Conservation (phyloP, 2,113 vertebrate genomes). For the Nothobranchius furzeri region DNA sequence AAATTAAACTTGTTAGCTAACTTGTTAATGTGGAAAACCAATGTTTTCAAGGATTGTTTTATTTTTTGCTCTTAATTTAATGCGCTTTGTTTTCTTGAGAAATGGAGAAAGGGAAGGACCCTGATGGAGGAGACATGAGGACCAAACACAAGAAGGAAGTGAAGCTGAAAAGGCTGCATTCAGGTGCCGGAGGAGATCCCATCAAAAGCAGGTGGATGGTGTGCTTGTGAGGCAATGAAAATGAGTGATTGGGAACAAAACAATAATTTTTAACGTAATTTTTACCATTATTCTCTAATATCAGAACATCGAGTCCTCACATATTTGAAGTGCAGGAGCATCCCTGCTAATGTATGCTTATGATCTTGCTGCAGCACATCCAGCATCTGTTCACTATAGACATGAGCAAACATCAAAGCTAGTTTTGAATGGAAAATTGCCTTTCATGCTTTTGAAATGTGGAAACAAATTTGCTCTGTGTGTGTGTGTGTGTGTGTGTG, state of each 20-base stretch:
- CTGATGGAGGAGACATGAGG: constrained; percentile 61
- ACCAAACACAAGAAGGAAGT: constrained; percentile 49
- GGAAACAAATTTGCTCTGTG: constrained; percentile 27
- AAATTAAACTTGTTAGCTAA: no score
- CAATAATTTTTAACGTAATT: background rate
- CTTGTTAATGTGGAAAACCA: no score
- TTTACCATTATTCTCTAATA: constrained; percentile 9
- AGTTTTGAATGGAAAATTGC: background rate
- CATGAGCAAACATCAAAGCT: constrained; percentile 23
- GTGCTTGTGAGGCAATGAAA: background rate
- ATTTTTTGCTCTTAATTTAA: background rate
- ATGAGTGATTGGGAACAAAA: background rate
- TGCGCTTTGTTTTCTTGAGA: constrained; percentile 8
- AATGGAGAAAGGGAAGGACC: constrained; percentile 71
- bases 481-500: background rate
- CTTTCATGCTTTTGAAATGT: constrained; percentile 32
- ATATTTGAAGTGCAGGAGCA: no score
- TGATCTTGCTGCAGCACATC: constrained; percentile 16
- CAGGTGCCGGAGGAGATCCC: constrained; percentile 50
- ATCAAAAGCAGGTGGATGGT: constrained; percentile 36
- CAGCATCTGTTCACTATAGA: constrained; percentile 28
- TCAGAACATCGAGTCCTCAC: no score
- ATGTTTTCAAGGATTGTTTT: no score
- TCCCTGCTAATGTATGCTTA: background rate
- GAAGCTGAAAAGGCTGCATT: constrained; percentile 62